Base-by-base conservation (phyloP, 2,113 vertebrate genomes). In the Burhinus bistriatus region DNA sequence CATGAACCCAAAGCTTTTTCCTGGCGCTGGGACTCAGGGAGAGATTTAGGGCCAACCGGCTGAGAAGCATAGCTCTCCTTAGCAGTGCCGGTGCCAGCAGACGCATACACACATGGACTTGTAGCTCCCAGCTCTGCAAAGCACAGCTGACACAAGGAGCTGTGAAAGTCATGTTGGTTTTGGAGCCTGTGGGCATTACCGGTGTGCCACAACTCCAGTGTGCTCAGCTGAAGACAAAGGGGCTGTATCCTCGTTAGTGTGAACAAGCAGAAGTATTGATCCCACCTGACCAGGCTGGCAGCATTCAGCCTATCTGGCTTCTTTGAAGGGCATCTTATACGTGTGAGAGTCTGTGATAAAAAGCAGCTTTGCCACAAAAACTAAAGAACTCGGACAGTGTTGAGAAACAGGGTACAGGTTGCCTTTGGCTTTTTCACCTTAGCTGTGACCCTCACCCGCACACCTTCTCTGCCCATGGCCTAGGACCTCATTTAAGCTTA, bases 171-270 rank as follows among this genome's bases (percentile, higher is more conserved):
- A 6, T 17, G 12, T 47, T 11, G 51, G 3, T 85, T 76, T 47
- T 81, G 57, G 75, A 92, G 57, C 57, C 45, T 54, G 51, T 65
- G 55, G 36, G 36, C 26, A 9, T 85, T 20, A 30, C 14, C 3
- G 23, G 42, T 62, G 42, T 68, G 54, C 45, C 20, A n/a, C 45
- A 42, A 9, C 44, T 54, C 6, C 1, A 13, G 18, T 30, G 9
- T 66, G 58, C 26, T 55, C 32, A 52, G 55, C 1, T 52, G 84
- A 45, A 80, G 84, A n/a, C 21, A 45, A 23, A 1, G 2, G 32
- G 32, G 9, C 26, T 25, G 0, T 51, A 20, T 62, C 23, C n/a
- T 79, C 17, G 2, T 52, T 17, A 26, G 20, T 0, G 0, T 51
- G 36, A 47, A 30, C 40, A 49, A 66, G n/a, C 38, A 22, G 42